Evolutionary conservation across 2,888 invertebrate species (phyloP).

Genomic region (Dasysyrphus albostriatus): DNA sequence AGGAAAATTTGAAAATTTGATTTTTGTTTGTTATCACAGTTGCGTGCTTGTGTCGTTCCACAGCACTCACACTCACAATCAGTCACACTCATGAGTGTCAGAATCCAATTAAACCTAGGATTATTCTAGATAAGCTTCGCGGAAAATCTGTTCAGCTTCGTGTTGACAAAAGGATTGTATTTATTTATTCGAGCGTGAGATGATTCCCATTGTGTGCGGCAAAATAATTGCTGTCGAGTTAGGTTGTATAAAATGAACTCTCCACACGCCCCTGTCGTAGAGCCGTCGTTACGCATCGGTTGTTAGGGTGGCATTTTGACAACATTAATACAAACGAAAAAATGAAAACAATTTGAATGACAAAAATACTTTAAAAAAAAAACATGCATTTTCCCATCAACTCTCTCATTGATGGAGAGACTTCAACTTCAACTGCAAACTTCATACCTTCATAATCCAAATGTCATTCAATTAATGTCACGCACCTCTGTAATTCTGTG

Average conservation of each 20-base stretch:
- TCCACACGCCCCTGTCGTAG: background rate
- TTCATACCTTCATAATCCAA: constrained; percentile 52
- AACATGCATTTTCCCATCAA: constrained; percentile 52
- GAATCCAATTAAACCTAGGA: constrained; percentile 66
- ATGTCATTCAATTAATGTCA: constrained; percentile 74
- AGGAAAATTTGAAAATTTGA: background rate
- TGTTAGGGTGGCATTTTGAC: constrained; percentile 46
- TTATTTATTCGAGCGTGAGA: constrained; percentile 72
- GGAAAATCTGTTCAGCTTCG: constrained; percentile 65
- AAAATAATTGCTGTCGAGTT: constrained; percentile 71
- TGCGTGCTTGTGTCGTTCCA: background rate
- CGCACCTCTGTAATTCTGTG: constrained; percentile 61
- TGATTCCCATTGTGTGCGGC: constrained; percentile 69
- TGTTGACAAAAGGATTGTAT: constrained; percentile 74
- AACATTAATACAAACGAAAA: constrained; percentile 20
- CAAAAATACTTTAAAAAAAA: constrained; percentile 12
- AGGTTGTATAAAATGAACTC: constrained; percentile 36
- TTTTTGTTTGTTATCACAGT: background rate
- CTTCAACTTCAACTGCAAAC: constrained; percentile 25
- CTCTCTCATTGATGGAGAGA: constrained; percentile 22
- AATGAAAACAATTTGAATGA: constrained; percentile 21
- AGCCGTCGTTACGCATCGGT: background rate
- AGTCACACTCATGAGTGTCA: constrained; percentile 32
- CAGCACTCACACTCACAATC: background rate
- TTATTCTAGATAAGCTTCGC: constrained; percentile 71